Percentiles rank a stretch among this genome's conserved stretches.
phyloP scores from a whole-genome alignment of 2,888 invertebrate species.

The Calameuta filiformis region DNA sequence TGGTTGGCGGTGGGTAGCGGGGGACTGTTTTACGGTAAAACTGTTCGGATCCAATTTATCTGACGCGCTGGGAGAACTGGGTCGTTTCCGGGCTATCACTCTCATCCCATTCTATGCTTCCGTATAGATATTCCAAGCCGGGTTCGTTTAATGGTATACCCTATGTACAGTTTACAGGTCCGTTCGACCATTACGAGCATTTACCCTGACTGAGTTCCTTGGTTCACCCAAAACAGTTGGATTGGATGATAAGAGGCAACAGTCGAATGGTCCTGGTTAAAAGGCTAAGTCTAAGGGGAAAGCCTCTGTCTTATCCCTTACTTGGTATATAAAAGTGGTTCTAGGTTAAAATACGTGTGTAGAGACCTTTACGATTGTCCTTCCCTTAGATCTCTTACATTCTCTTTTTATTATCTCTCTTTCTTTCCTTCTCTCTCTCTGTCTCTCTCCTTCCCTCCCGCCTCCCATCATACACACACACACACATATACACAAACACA shows the following conservation, averaged over 20 bases:
- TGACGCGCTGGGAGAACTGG: constrained; percentile 44
- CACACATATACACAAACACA: no score
- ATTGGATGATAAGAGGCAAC: no score
- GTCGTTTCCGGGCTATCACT: constrained; percentile 47
- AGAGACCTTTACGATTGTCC: no score
- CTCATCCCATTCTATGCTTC: constrained; percentile 16
- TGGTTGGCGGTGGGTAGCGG: constrained; percentile 12
- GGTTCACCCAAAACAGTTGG: no score
- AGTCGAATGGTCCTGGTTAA: no score
- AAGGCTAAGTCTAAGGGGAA: no score
- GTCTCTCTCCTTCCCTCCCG: not conserved
- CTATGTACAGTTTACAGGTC: constrained; percentile 4
- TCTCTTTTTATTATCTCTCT: no score
- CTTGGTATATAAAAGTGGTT: no score
- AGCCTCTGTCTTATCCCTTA: no score
- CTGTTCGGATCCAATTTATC: constrained; percentile 51
- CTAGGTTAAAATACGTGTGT: no score
- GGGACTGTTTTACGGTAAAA: constrained; percentile 46
- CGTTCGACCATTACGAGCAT: constrained; percentile 1
- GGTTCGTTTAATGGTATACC: constrained; percentile 3
- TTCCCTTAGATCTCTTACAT: no score
- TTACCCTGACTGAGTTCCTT: not conserved
- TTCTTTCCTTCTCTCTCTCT: no score
- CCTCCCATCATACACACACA: not conserved
- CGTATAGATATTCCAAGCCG: constrained; percentile 1